phyloP scores from a whole-genome alignment of 2,113 vertebrate species.

The Tor tambroides region DNA sequence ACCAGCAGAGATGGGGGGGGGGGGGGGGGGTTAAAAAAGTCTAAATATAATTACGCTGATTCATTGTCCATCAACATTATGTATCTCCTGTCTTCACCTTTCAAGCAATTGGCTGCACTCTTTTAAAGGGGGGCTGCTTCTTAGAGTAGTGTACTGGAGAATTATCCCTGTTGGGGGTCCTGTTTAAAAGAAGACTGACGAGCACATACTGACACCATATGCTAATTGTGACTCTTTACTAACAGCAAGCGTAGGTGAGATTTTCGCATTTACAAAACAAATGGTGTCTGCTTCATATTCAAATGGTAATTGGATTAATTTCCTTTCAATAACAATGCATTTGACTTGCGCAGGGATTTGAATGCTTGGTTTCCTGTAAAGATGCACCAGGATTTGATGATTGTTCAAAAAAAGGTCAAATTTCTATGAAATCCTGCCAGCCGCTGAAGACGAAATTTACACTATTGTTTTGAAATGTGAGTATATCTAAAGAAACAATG shows the following conservation, averaged over 20 bases:
- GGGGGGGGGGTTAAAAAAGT: no score
- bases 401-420: slow-evolving; percentile 2
- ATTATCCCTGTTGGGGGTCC: slow-evolving; percentile 17
- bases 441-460: slow-evolving; percentile 4
- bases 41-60: slow-evolving; percentile 70
- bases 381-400: background rate
- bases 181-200: slow-evolving; percentile 24
- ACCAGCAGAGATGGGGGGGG: background rate
- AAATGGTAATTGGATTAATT: slow-evolving; percentile 43
- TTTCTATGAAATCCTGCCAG: slow-evolving; percentile 6
- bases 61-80: slow-evolving; percentile 64
- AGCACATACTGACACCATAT: slow-evolving; percentile 41
- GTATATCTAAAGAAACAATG: slow-evolving; percentile 20
- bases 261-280: slow-evolving; percentile 25
- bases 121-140: slow-evolving; percentile 25
- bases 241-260: slow-evolving; percentile 24
- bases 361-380: background rate
- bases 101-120: background rate
- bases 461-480: slow-evolving; percentile 13
- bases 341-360: background rate
- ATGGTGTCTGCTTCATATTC: slow-evolving; percentile 41
- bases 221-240: slow-evolving; percentile 44
- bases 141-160: background rate
- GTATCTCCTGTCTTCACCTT: background rate
- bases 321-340: slow-evolving; percentile 10